Evolutionary conservation across 2,888 invertebrate genomes (phyloP).

Genomic region (Ophion obscuratus): DNA sequence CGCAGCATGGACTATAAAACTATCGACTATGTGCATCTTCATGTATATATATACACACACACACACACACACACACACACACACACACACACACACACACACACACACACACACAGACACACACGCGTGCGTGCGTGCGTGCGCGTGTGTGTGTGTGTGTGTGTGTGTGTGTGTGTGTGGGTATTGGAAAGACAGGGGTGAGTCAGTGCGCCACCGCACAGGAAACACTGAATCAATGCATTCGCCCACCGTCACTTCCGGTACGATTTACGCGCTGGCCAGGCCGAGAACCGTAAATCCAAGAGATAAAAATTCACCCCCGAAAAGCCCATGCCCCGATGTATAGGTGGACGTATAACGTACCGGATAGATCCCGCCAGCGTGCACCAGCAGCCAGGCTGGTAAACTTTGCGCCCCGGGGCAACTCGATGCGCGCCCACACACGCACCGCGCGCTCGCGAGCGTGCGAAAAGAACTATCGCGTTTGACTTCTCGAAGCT

Average conservation of each 20-base stretch:
- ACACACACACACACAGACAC: too few relatives aligned
- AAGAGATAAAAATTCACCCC: conserved; percentile 66
- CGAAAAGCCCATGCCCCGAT: conserved; percentile 12
- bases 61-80: background rate
- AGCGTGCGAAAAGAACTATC: background rate
- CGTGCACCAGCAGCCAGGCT: background rate
- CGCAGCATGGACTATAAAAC: conserved; percentile 44
- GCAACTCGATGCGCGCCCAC: background rate
- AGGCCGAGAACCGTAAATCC: conserved; percentile 66
- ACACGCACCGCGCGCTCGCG: background rate
- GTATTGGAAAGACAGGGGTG: conserved; percentile 15
- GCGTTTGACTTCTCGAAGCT: background rate
- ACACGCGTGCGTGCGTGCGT: too few relatives aligned
- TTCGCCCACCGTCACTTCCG: conserved; percentile 69
- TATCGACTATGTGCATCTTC: conserved; percentile 16
- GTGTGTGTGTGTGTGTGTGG: background rate
- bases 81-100: too few relatives aligned
- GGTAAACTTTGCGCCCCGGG: conserved; percentile 1
- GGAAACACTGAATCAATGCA: conserved; percentile 68
- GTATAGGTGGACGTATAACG: conserved; percentile 22
- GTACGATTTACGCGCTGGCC: conserved; percentile 67
- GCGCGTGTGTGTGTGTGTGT: too few relatives aligned
- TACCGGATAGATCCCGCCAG: conserved; percentile 12
- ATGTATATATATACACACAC: background rate
- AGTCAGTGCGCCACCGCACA: conserved; percentile 57